These are phyloP conservation scores for Zootoca vivipara DNA, from an alignment of 2,113 vertebrate genomes.

Conservation along the genomic window DNA sequence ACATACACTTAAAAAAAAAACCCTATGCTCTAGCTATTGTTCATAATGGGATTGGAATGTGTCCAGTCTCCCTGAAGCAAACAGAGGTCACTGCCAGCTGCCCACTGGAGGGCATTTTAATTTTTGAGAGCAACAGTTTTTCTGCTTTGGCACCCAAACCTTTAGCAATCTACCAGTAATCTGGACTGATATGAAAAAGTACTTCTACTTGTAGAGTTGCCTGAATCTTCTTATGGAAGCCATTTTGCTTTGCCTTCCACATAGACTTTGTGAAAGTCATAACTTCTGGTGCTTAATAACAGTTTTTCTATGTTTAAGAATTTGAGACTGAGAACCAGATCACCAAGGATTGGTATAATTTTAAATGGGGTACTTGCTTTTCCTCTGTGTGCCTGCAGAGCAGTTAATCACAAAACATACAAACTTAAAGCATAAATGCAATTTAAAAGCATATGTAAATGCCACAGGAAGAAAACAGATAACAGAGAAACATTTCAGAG, in stretches of 20 bases:
- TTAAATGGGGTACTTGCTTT: not conserved
- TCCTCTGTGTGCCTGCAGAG: not conserved
- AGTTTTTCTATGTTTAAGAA: not conserved
- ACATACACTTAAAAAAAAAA: not conserved
- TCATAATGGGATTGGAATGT: not conserved
- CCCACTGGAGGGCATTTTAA: not conserved
- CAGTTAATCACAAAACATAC: not conserved
- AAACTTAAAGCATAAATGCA: not conserved
- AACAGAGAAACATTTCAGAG: not conserved
- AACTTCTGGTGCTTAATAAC: not conserved
- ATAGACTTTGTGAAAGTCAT: not conserved
- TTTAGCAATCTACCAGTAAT: slow-evolving; percentile 25
- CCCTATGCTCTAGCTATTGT: not conserved
- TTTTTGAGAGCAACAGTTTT: not conserved
- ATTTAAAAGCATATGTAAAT: not conserved
- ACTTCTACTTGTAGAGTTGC: slow-evolving; percentile 15
- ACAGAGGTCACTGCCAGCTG: not conserved
- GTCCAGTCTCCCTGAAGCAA: no score
- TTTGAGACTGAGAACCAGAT: not conserved
- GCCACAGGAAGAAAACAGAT: not conserved
- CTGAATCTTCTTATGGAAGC: slow-evolving; percentile 10
- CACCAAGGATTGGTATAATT: not conserved
- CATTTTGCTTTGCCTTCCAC: not conserved
- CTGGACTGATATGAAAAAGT: not conserved
- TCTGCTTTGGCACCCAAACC: fast-evolving